Evolutionary conservation across 2,797 vertebrate species (phyloP).

Genomic region (Pseudochirops cupreus): DNA sequence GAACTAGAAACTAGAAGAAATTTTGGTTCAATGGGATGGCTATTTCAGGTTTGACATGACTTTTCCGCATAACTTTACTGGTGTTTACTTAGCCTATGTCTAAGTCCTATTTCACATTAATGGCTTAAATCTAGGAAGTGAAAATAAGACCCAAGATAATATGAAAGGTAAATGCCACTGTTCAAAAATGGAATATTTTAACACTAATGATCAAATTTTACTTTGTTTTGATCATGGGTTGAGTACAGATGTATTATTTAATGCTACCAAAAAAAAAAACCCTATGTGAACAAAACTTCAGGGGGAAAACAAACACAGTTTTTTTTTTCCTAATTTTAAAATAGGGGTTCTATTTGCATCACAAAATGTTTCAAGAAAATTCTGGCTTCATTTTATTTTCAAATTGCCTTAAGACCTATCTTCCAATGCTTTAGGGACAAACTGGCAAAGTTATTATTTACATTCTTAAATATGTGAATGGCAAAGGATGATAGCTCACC

Average conservation of each 20-base stretch:
- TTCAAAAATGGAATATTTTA: neutral
- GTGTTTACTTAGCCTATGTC: slow-evolving; percentile 1
- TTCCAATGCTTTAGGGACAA: neutral
- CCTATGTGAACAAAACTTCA: slow-evolving; percentile 3
- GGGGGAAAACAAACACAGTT: neutral
- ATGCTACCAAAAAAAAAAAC: neutral
- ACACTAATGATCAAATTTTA: neutral
- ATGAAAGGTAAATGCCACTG: neutral
- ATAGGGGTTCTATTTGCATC: neutral
- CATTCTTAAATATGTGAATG: neutral
- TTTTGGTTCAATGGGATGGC: neutral
- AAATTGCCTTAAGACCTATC: neutral
- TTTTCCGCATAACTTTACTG: neutral
- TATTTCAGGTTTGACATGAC: slow-evolving; percentile 10
- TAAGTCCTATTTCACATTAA: neutral
- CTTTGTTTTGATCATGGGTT: neutral
- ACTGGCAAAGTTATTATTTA: neutral
- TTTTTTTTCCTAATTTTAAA: neutral
- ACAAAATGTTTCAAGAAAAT: neutral
- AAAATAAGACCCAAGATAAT: neutral
- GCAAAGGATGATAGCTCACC: neutral
- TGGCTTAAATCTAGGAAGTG: neutral
- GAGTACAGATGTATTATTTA: neutral
- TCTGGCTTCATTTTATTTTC: neutral
- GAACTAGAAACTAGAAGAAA: neutral